These are phyloP conservation scores for Pyrgus malvae DNA, from an alignment of 2,888 invertebrate species.

Conservation along the genomic window DNA sequence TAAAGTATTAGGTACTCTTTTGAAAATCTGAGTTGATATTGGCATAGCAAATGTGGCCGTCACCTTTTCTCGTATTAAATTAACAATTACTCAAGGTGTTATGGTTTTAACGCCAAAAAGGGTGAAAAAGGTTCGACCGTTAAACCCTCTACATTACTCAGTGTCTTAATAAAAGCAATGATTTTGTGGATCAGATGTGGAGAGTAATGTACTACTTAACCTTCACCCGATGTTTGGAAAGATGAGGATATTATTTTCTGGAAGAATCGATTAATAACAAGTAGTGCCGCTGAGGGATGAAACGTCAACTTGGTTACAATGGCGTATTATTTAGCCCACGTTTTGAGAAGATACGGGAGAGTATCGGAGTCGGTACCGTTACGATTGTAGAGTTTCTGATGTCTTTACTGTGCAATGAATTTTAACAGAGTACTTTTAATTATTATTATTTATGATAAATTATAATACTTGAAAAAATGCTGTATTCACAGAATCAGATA, in stretches of 20 bases:
- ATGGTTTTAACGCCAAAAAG: neutral
- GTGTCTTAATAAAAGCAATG: neutral
- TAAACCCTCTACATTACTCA: neutral
- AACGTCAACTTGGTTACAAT: slow-evolving; percentile 4
- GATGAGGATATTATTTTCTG: slow-evolving; percentile 11
- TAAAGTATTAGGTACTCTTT: no score
- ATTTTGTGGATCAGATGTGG: neutral
- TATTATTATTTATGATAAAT: no score
- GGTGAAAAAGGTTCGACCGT: neutral
- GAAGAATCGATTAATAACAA: slow-evolving; percentile 17
- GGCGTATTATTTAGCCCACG: neutral
- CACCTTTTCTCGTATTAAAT: neutral
- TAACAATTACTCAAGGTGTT: neutral
- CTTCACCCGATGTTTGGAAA: neutral
- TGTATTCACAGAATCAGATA: no score
- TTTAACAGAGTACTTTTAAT: no score
- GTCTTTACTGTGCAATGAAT: no score
- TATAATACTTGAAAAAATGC: no score
- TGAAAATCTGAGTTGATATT: no score
- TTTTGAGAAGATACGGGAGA: neutral
- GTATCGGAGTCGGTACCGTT: no score
- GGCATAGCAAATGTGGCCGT: neutral
- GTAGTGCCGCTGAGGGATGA: slow-evolving; percentile 7
- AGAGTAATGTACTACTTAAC: neutral
- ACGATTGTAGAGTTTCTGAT: neutral